These are phyloP conservation scores for Papilio protenor DNA, from an alignment of 2,888 invertebrate species.

Conservation along the genomic window DNA sequence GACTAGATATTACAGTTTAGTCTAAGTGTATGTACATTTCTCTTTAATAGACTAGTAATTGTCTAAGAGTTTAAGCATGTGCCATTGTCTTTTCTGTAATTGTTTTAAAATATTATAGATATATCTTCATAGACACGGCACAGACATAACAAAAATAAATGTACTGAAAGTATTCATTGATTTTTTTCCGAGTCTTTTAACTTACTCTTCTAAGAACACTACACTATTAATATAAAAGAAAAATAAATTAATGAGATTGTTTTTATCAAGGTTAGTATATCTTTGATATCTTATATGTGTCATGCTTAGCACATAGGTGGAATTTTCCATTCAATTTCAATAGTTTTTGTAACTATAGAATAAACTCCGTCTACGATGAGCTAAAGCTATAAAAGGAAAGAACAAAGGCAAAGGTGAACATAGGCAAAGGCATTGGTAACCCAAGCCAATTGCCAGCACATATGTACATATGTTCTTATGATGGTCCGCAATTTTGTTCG, in stretches of 20 bases:
- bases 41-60: conserved; percentile 16
- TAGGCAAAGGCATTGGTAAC: too few species aligned
- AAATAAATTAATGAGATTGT: neutral
- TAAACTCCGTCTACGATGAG: neutral
- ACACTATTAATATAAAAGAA: neutral
- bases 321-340: neutral
- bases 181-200: neutral
- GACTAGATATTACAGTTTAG: conserved; percentile 20
- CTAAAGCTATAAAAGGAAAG: too few species aligned
- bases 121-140: neutral
- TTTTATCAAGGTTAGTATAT: neutral
- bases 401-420: too few species aligned
- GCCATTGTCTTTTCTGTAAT: conserved; percentile 20
- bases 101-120: conserved; percentile 20
- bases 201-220: neutral
- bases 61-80: conserved; percentile 21
- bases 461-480: neutral
- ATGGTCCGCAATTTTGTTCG: neutral
- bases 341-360: neutral
- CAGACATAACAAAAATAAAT: conserved; percentile 22
- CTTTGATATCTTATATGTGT: too few species aligned
- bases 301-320: neutral
- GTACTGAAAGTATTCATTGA: neutral
- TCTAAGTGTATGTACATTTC: conserved; percentile 13
- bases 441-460: neutral